Evolutionary conservation across 2,888 invertebrate species (phyloP).

Genomic region (Pristionchus mayeri): DNA sequence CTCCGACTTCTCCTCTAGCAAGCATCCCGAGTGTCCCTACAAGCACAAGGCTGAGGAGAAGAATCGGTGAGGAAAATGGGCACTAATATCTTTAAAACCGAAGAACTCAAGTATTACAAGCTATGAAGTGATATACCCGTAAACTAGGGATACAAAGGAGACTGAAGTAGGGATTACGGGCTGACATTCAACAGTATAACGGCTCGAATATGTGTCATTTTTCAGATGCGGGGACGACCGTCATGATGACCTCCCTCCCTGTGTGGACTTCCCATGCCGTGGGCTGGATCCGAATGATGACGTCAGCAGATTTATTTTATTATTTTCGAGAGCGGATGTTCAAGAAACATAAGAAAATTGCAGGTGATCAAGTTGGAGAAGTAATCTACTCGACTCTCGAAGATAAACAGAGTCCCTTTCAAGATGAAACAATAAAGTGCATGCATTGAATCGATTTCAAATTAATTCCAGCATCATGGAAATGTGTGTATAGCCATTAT

Average conservation of each 20-base stretch:
- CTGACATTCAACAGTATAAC: too few species aligned
- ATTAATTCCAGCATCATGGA: too few species aligned
- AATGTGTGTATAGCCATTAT: too few species aligned
- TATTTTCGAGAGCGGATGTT: neutral
- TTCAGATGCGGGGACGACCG: neutral
- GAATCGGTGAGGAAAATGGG: neutral
- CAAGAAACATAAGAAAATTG: neutral
- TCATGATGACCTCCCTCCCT: neutral
- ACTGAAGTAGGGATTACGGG: too few species aligned
- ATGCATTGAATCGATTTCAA: too few species aligned
- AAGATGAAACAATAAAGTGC: conserved; percentile 21
- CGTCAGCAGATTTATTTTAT: neutral
- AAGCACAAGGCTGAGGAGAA: neutral
- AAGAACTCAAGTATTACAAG: too few species aligned
- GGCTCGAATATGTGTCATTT: too few species aligned
- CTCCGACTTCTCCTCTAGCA: neutral
- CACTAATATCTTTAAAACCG: too few species aligned
- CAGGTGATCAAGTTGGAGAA: neutral
- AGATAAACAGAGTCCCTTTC: neutral
- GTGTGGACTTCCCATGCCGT: neutral
- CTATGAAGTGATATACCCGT: too few species aligned
- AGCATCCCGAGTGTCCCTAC: neutral
- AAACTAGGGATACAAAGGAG: too few species aligned
- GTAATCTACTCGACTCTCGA: neutral
- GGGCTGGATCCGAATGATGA: neutral